These are phyloP conservation scores for Pitta sordida DNA, from an alignment of 2,113 vertebrate genomes.

Conservation along the genomic window DNA sequence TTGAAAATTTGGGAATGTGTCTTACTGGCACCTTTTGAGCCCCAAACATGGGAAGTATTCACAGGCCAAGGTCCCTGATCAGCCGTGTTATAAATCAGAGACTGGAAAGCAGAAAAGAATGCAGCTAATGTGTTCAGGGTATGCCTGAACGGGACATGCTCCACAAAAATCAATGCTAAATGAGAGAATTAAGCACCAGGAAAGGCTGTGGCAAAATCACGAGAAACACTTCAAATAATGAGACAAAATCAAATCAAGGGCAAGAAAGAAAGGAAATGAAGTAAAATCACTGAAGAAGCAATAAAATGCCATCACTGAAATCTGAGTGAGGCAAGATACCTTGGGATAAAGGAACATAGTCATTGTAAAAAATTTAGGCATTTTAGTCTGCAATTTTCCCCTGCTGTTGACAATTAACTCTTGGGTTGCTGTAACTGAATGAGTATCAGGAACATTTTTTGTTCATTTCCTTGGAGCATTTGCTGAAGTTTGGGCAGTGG, in stretches of 20 bases:
- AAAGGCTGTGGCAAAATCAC: slow-evolving; percentile 33
- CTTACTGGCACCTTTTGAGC: slow-evolving; percentile 32
- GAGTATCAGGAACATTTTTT: neutral
- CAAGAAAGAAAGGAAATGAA: slow-evolving; percentile 24
- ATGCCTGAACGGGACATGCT: neutral
- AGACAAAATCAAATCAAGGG: slow-evolving; percentile 48
- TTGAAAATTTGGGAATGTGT: slow-evolving; percentile 36
- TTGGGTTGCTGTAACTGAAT: neutral
- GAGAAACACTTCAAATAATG: slow-evolving; percentile 33
- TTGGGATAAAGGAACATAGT: neutral
- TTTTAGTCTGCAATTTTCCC: neutral
- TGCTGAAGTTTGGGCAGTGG: neutral
- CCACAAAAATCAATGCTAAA: slow-evolving; percentile 45
- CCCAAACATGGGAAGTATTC: neutral
- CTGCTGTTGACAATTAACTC: neutral
- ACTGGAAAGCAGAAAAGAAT: slow-evolving; percentile 7
- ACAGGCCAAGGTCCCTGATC: slow-evolving; percentile 17
- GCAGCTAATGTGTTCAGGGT: slow-evolving; percentile 10
- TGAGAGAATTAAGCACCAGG: slow-evolving; percentile 20
- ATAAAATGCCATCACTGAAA: slow-evolving; percentile 16
- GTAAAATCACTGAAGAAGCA: slow-evolving; percentile 32
- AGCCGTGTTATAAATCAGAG: neutral
- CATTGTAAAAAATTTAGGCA: neutral
- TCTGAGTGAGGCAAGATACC: neutral
- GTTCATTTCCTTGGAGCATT: neutral